Evolutionary conservation across 2,888 invertebrate genomes (phyloP), one percentile per base, ranked within the genome.

Genomic region (Dryadula phaetusa): DNA sequence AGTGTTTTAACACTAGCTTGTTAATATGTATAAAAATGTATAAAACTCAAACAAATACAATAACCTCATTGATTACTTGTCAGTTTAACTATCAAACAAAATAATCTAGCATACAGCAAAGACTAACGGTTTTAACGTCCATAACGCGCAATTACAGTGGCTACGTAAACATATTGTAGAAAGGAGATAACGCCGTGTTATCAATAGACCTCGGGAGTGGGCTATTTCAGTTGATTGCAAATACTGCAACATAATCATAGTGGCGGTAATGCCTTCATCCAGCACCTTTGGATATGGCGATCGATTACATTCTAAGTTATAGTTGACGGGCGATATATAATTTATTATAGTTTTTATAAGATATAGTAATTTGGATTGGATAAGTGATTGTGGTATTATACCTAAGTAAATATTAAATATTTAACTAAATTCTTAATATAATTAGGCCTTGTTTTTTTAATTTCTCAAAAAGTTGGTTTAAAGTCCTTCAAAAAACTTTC

Each of bases 241-340:
- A 88, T 84, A 72, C 61, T 70, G 67, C 62, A 68, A 69, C 74
- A 70, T 75, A 87, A 88, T 90, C 87, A 90, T 89, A 79, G 88
- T 76, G 81, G 83, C 84, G 87, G 82, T 90, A 88, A 92, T 92
- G 87, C 88, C 90, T 90, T 90, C 88, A 90, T 90, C 82, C 86
- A 78, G 80, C 87, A 42, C 49, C 40, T 46, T 20, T 34, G 25
- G 46, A 54, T 56, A 16, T 37, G 18, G 18, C 37, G 20, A 42
- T 42, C 18, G 25, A 25, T 58, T 25, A 22, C 10, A 25, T 22
- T 64, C 3, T 49, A 49, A 58, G 49, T 34, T 49, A 49, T 32
- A 22, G 20, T 28, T 20, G 25, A 46, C 6, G 18, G 12, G n/a
- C 18, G 8, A 12, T 37, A 12, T 10, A 22, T 1, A n/a, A 10